Conservation (phyloP, 2,888 invertebrate species). For the Aphodius sticticus region DNA sequence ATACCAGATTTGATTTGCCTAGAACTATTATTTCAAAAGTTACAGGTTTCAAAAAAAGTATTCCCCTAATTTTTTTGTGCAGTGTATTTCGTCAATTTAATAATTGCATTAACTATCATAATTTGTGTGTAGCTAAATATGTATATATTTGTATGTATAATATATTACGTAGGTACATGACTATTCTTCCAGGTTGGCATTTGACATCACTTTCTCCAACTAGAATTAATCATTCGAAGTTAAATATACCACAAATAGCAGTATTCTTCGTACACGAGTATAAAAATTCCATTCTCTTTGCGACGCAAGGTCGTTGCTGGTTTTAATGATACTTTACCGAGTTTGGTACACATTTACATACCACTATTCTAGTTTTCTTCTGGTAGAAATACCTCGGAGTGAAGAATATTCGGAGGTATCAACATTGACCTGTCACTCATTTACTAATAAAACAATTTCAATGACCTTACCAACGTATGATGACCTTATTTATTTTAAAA, state of each 20-base stretch:
- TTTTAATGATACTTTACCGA: background rate
- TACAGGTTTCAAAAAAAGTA: too few relatives aligned
- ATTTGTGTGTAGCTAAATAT: too few relatives aligned
- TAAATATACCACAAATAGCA: background rate
- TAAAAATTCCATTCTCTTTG: background rate
- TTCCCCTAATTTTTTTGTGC: too few relatives aligned
- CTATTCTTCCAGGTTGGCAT: background rate
- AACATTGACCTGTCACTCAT: background rate
- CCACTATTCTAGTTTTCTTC: background rate
- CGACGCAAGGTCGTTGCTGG: background rate
- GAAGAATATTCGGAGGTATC: background rate
- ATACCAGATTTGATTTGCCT: too few relatives aligned
- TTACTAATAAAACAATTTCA: background rate
- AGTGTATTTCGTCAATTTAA: too few relatives aligned
- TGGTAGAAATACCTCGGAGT: background rate
- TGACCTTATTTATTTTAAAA: background rate
- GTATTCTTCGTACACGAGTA: background rate
- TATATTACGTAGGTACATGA: background rate
- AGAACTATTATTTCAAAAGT: too few relatives aligned
- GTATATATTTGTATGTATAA: too few relatives aligned
- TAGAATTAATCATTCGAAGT: background rate
- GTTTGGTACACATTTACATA: background rate
- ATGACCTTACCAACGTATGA: background rate
- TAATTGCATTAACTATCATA: too few relatives aligned
- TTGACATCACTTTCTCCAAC: background rate